Evolutionary conservation across 2,888 invertebrate genomes (phyloP).

Genomic region (Plagodis pulveraria): DNA sequence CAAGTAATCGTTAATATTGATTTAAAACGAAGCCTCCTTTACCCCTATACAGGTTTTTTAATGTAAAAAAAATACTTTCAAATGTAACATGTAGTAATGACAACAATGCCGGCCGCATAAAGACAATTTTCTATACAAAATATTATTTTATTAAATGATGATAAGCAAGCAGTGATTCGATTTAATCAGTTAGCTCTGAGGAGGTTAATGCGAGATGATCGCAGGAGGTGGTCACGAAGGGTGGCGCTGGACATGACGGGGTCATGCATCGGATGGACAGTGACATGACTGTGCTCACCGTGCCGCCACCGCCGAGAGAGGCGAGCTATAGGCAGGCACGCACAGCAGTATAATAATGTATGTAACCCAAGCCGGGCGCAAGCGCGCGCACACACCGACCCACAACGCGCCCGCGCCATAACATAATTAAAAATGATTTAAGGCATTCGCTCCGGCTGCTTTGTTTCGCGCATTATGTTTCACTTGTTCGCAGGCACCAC

Average conservation of each 20-base stretch:
- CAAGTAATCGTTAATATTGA: too few species aligned
- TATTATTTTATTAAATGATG: not conserved
- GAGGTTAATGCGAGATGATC: slow-evolving; percentile 26
- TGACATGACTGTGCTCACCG: slow-evolving; percentile 38
- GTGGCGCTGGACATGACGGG: slow-evolving; percentile 45
- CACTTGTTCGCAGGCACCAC: slow-evolving; percentile 80
- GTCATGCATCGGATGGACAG: slow-evolving; percentile 55
- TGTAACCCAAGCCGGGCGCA: slow-evolving; percentile 45
- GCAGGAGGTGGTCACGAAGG: slow-evolving; percentile 33
- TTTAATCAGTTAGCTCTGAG: slow-evolving; percentile 6
- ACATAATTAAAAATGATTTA: slow-evolving; percentile 86
- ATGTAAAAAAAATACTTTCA: too few species aligned
- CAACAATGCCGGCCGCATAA: too few species aligned
- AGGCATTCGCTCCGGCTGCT: slow-evolving; percentile 85
- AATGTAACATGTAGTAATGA: too few species aligned
- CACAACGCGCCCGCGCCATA: slow-evolving; percentile 73
- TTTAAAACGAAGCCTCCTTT: too few species aligned
- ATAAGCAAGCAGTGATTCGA: not conserved
- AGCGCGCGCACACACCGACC: slow-evolving; percentile 57
- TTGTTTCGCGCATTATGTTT: slow-evolving; percentile 85
- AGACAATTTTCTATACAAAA: too few species aligned
- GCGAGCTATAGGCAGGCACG: slow-evolving; percentile 42
- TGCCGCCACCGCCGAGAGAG: slow-evolving; percentile 37
- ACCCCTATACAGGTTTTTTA: too few species aligned
- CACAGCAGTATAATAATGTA: slow-evolving; percentile 32